Evolutionary conservation across 2,888 invertebrate species (phyloP).

Genomic region (Tipula helvola): DNA sequence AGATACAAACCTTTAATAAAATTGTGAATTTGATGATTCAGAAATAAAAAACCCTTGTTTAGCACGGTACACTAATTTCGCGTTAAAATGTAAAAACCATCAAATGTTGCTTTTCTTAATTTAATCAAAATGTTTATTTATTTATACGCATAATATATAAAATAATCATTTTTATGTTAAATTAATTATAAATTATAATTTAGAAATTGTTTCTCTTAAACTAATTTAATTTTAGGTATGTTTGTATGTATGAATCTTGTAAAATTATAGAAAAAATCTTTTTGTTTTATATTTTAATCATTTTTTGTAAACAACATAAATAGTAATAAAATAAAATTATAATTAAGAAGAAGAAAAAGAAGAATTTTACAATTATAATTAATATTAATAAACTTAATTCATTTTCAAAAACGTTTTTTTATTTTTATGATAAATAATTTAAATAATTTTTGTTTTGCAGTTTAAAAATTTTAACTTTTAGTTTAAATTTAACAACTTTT

Average conservation of each 20-base stretch:
- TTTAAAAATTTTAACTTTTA: neutral
- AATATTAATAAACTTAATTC: neutral
- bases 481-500: neutral
- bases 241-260: neutral
- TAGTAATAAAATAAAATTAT: neutral
- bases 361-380: neutral
- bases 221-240: neutral
- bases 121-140: neutral
- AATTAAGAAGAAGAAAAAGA: neutral
- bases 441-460: neutral
- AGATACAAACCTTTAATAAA: too few relatives aligned
- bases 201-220: neutral
- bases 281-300: neutral
- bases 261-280: neutral
- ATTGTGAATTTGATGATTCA: too few relatives aligned
- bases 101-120: neutral
- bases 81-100: neutral
- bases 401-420: neutral
- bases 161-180: neutral
- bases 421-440: neutral
- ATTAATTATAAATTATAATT: neutral
- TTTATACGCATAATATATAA: neutral
- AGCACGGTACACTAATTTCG: too few relatives aligned
- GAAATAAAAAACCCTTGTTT: too few relatives aligned
- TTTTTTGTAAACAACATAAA: neutral